phyloP scores from a whole-genome alignment of 2,113 vertebrate genomes.

The Lycaon pictus region DNA sequence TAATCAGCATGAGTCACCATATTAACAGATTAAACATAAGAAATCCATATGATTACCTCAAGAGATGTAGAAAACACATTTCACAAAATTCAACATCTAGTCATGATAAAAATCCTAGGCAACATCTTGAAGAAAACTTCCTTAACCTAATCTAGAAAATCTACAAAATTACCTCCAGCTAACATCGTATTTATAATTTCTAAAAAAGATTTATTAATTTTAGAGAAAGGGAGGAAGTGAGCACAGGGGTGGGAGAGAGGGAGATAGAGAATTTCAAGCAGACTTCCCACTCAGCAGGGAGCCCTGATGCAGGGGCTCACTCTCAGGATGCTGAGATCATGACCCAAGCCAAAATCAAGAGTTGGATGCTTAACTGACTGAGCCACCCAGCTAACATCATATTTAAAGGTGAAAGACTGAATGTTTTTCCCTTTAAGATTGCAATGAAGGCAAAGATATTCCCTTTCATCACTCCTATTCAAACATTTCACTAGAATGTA shows the following conservation, averaged over 20 bases:
- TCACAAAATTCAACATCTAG: slow-evolving; percentile 39
- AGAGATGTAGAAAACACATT: neutral
- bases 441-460: neutral
- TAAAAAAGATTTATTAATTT: neutral
- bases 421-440: neutral
- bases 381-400: neutral
- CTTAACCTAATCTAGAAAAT: neutral
- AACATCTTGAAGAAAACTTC: neutral
- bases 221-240: neutral
- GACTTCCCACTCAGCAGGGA: neutral
- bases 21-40: slow-evolving; percentile 2
- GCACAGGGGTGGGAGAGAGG: neutral
- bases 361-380: neutral
- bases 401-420: slow-evolving; percentile 20
- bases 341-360: neutral
- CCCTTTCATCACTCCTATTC: neutral
- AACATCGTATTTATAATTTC: neutral
- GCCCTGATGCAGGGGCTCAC: neutral
- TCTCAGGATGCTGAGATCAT: neutral
- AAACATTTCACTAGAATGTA: neutral
- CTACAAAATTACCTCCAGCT: neutral
- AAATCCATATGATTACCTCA: neutral
- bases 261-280: neutral
- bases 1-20: neutral
- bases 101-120: neutral